These are phyloP conservation scores for Theonella swinhoei DNA, from an alignment of 37 sponge, comb jelly and placozoan genomes.

Conservation along the genomic window DNA sequence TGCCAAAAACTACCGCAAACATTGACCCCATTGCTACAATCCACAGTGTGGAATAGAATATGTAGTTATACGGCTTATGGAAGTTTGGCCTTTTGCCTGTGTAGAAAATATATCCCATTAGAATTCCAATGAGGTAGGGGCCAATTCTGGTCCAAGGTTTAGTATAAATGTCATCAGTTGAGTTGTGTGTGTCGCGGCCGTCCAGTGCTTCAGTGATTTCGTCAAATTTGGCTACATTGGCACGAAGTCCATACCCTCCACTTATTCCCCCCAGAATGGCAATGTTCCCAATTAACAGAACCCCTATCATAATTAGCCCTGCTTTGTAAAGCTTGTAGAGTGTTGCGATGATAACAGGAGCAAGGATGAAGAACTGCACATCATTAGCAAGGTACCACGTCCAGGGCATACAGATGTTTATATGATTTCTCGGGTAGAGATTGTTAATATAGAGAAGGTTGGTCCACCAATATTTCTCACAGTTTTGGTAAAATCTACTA, in stretches of 20 bases:
- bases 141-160: conserved; percentile 77
- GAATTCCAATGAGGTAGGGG: conserved; percentile 83
- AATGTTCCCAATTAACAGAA: conserved; percentile 20
- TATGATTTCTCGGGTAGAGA: conserved; percentile 68
- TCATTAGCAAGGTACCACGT: conserved; percentile 92
- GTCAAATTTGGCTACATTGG: too few relatives aligned
- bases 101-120: conserved; percentile 76
- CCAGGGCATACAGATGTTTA: conserved; percentile 77
- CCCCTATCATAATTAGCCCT: conserved; percentile 21
- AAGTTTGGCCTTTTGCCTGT: conserved; percentile 8
- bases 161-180: conserved; percentile 35
- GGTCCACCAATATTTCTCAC: conserved; percentile 90
- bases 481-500: conserved; percentile 13
- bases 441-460: conserved; percentile 92
- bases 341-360: conserved; percentile 77
- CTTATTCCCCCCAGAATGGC: conserved; percentile 41
- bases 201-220: too few relatives aligned
- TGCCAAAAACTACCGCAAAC: conserved; percentile 52
- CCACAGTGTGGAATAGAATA: conserved; percentile 37
- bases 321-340: conserved; percentile 45
- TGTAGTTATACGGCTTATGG: not conserved
- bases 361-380: conserved; percentile 87
- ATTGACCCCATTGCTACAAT: conserved; percentile 20
- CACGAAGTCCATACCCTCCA: conserved; percentile 50
- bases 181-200: too few relatives aligned